Evolutionary conservation across 1,140 invertebrate species (phyloP), one percentile per base, ranked within the genome.

Genomic region (Zophobas morio): DNA sequence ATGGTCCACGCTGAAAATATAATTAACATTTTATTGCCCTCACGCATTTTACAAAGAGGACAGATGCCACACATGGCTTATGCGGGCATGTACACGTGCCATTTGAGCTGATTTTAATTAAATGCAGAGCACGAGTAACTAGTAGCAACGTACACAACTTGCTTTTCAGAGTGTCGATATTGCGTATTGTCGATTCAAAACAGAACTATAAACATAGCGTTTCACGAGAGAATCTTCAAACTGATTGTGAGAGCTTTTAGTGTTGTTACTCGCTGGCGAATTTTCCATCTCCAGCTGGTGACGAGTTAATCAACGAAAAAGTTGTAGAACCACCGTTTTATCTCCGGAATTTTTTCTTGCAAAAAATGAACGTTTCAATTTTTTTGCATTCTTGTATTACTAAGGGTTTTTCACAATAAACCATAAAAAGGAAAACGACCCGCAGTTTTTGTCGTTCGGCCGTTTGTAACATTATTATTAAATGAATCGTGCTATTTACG

Each of bases 1-100:
- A 1, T 36, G 3, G 54, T 36, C 54, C 54, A 57, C 54, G 49
- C 20, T 57, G 4, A 36, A 57, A 57, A 34, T 35, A 8, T 35
- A 57, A 57, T 57, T 57, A 57, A 57, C 54, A 57, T 57, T 57
- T 57, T 57, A 57, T 57, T 57, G 54, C 54, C 3, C 32, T 57
- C 54, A 57, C 54, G 54, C 32, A 57, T 35, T 51, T 57, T 57
- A 57, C 54, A 34, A 34, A 35, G 34, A 36, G 49, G 49, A 57
- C 33, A 57, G 33, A 35, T 57, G 20, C 54, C 54, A 35, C 54
- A 57, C 33, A 35, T 57, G 54, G 54, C 54, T 34, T 57, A 57
- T 57, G 33, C 54, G 54, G 54, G 54, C 35, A 57, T 57, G 54
- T 57, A 35, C 54, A 57, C 54, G 33, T 57, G 34, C 34, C 54